phyloP scores from a whole-genome alignment of 92 coral and sea anemone genomes.

The Phenganax marumi region DNA sequence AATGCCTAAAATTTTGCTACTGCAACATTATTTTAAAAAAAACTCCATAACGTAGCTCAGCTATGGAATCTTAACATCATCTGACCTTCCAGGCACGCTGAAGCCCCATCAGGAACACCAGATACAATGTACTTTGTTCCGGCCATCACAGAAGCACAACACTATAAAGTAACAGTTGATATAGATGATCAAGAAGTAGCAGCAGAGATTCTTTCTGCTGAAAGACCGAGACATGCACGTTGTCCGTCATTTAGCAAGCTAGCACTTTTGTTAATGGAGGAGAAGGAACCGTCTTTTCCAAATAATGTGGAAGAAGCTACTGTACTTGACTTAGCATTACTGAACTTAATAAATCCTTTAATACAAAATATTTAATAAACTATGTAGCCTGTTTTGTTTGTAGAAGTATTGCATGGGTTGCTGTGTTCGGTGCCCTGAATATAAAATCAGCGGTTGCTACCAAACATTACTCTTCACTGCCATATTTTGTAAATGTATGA shows the following conservation, averaged over 20 bases:
- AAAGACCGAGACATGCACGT: slow-evolving; percentile 6
- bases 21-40: neutral
- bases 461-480: no score
- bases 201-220: slow-evolving; percentile 19
- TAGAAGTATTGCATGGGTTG: no score
- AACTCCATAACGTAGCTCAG: neutral
- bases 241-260: slow-evolving; percentile 27
- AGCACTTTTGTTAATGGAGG: slow-evolving; percentile 40
- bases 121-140: slow-evolving; percentile 27
- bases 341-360: neutral
- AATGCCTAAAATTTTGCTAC: slow-evolving; percentile 7
- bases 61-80: slow-evolving; percentile 11
- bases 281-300: slow-evolving; percentile 4
- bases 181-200: slow-evolving; percentile 18
- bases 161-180: slow-evolving; percentile 35
- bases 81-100: neutral
- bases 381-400: no score
- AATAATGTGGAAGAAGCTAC: slow-evolving; percentile 16
- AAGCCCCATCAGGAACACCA: slow-evolving; percentile 6
- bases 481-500: no score
- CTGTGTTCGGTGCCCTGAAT: no score
- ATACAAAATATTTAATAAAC: no score
- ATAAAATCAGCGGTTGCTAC: no score
- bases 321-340: neutral
- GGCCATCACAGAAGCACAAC: neutral